phyloP scores from a whole-genome alignment of 2,797 vertebrate genomes.

The Sebastiscus tertius region DNA sequence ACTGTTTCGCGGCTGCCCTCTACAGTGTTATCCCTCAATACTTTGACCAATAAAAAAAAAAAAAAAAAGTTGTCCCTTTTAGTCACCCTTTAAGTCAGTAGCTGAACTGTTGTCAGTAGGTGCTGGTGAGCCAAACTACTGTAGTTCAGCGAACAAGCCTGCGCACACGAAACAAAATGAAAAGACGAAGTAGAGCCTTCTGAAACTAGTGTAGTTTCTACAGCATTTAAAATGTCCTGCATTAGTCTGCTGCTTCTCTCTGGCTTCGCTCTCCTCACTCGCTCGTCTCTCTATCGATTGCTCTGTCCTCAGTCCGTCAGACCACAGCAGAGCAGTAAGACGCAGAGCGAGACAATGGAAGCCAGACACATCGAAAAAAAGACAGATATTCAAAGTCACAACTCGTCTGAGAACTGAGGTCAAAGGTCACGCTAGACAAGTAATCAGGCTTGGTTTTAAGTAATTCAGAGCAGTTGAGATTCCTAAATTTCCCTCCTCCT shows the following conservation, averaged over 20 bases:
- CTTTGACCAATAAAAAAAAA: neutral
- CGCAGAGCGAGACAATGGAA: neutral
- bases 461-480: neutral
- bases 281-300: conserved; percentile 20
- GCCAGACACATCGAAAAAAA: neutral
- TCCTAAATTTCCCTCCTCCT: neutral
- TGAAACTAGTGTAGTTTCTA: conserved; percentile 1
- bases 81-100: neutral
- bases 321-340: neutral
- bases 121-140: neutral
- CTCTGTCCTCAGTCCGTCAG: conserved; percentile 14
- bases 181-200: neutral
- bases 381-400: conserved; percentile 21
- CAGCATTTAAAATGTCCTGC: conserved; percentile 12
- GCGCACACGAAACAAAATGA: neutral
- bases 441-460: neutral
- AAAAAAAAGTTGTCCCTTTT: neutral
- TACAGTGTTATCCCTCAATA: neutral
- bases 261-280: neutral
- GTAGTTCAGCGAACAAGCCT: neutral
- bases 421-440: conserved; percentile 4
- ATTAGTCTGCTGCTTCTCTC: neutral
- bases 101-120: neutral
- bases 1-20: neutral
- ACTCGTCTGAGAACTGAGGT: conserved; percentile 10